These are phyloP conservation scores for Bombyx mandarina DNA, from an alignment of 1,140 invertebrate species.

Conservation along the genomic window DNA sequence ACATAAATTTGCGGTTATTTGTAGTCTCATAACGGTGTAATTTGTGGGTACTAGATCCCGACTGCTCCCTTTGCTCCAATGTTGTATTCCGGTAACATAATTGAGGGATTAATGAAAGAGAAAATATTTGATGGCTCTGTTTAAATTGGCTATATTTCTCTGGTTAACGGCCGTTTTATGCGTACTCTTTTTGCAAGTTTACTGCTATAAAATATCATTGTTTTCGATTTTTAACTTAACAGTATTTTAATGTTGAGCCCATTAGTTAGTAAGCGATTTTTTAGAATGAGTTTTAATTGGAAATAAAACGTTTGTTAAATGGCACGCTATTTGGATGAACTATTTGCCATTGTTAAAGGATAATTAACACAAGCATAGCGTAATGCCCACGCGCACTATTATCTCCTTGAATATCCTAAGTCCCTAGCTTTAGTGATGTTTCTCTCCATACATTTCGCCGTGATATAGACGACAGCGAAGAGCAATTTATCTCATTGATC, in stretches of 20 bases:
- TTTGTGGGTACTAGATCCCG: constrained; percentile 34
- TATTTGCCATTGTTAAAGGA: constrained; percentile 17
- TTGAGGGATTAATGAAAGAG: constrained; percentile 21
- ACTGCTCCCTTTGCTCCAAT: constrained; percentile 33
- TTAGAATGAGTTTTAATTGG: too few species aligned
- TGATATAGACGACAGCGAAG: constrained; percentile 44
- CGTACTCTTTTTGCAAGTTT: too few species aligned
- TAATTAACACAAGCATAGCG: constrained; percentile 32
- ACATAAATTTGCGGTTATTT: constrained; percentile 61
- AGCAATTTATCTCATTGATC: constrained; percentile 61
- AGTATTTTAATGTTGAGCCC: too few species aligned
- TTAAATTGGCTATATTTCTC: constrained; percentile 6
- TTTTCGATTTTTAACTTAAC: too few species aligned
- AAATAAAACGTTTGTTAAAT: too few species aligned
- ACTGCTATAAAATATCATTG: too few species aligned
- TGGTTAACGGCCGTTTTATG: constrained; percentile 2
- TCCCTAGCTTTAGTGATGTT: constrained; percentile 10
- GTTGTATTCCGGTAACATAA: constrained; percentile 35
- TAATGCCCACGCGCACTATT: constrained; percentile 45
- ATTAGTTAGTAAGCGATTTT: too few species aligned
- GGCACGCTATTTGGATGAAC: too few species aligned
- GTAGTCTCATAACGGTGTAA: constrained; percentile 47
- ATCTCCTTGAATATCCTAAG: constrained; percentile 17
- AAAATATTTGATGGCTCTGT: constrained; percentile 20
- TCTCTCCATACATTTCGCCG: constrained; percentile 26